Base-by-base conservation (phyloP, 2,888 invertebrate species). In the Campopleginae sp. region DNA sequence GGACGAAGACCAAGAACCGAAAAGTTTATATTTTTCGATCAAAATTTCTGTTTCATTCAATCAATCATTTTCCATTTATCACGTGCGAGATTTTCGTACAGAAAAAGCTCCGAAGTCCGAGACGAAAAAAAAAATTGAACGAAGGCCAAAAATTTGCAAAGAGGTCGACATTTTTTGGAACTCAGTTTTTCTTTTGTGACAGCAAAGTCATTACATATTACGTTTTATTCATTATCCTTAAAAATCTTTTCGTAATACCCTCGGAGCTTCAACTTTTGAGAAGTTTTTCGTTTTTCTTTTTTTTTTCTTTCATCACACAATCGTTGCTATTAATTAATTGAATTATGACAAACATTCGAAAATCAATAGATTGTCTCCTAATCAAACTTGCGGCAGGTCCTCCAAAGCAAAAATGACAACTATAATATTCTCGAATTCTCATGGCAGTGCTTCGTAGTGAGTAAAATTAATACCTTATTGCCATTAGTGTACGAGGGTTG, bases 391-490 rank as follows among this genome's bases (percentile, higher is more conserved):
- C 70, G 87, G 88, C 86, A 88, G 88, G 86, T 89, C 77, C 84
- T 87, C 70, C 75, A 90, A 92, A 90, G 88, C 87, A 92, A 92
- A 88, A 90, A 91, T 75, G 84, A 65, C 81, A 78, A 84, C 66
- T 48, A 78, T 90, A 88, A 58, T 19, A 31, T 27, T 44, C 89
- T 90, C 87, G 90, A 91, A 90, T 90, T 54, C 82, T 85, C 85
- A 89, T 91, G 93, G 93, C 93, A 93, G 93, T 93, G 92, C 89
- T 91, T 91, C 81, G 91, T 92, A 91, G 90, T 91, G 88, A 88
- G 88, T 89, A 90, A 87, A 89, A 85, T 86, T 88, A 88, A 89
- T 88, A 87, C 87, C 88, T 91, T 91, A 91, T 92, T 91, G 92
- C 91, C 89, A 88, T 89, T 90, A 88, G 80, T 86, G 78, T 75